Evolutionary conservation across 2,113 vertebrate species (phyloP).

Genomic region (Oncorhynchus clarkii): DNA sequence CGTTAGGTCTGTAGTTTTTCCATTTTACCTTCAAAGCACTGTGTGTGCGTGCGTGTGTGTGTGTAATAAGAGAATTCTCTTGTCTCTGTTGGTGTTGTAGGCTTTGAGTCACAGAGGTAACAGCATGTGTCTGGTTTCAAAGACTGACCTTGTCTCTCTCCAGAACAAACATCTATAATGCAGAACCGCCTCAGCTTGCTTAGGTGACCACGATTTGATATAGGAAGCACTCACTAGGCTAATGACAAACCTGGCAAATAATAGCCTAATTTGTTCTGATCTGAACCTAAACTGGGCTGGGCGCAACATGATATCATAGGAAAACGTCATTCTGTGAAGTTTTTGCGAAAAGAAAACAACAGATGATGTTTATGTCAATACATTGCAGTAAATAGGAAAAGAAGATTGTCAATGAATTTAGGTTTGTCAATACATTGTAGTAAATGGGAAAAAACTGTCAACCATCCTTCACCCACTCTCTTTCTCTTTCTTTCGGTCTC

Average conservation of each 20-base stretch:
- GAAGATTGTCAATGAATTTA: too few relatives aligned
- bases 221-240: not conserved
- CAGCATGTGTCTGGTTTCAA: not conserved
- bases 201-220: not conserved
- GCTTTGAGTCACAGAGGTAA: not conserved
- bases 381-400: too few relatives aligned
- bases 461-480: slow-evolving; percentile 47
- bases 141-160: not conserved
- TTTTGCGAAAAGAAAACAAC: too few relatives aligned
- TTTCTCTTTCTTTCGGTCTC: too few relatives aligned
- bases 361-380: too few relatives aligned
- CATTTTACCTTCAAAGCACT: not conserved
- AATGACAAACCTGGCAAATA: not conserved
- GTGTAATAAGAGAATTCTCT: not conserved
- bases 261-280: not conserved
- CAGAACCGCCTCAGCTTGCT: not conserved
- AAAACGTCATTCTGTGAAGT: too few relatives aligned
- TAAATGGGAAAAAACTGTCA: too few relatives aligned
- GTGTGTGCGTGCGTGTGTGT: not conserved
- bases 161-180: slow-evolving; percentile 1
- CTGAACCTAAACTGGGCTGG: not conserved
- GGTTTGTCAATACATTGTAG: too few relatives aligned
- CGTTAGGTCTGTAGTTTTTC: too few relatives aligned
- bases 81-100: not conserved
- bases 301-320: too few relatives aligned